These are phyloP conservation scores for Amphiprion percula DNA, from an alignment of 2,113 vertebrate species.

Conservation along the genomic window DNA sequence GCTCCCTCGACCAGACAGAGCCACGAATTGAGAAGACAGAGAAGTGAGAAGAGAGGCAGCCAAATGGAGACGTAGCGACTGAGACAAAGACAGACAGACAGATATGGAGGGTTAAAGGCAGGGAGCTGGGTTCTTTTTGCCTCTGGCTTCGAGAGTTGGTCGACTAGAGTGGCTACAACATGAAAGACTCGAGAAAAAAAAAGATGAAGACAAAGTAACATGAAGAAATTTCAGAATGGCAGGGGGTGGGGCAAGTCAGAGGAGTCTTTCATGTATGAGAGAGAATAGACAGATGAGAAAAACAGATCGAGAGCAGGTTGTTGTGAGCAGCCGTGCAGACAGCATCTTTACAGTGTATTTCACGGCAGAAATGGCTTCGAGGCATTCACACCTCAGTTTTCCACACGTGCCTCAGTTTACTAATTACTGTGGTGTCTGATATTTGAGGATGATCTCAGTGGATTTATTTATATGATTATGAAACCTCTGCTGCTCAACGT, in stretches of 20 bases:
- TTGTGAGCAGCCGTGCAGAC: constrained; percentile 58
- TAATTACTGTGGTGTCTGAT: constrained; percentile 65
- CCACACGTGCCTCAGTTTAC: constrained; percentile 59
- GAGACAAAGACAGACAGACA: constrained; percentile 48
- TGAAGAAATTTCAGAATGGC: constrained; percentile 52
- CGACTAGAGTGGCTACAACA: constrained; percentile 53
- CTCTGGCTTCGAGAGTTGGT: constrained; percentile 52
- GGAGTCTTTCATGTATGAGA: constrained; percentile 70
- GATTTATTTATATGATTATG: constrained; percentile 60
- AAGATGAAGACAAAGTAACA: constrained; percentile 61
- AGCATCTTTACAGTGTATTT: constrained; percentile 40
- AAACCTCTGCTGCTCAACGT: constrained; percentile 26
- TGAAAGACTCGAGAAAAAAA: constrained; percentile 61
- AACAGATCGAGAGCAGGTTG: constrained; percentile 49
- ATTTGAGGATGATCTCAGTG: constrained; percentile 58
- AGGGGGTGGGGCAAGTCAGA: constrained; percentile 26
- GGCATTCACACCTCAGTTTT: constrained; percentile 54
- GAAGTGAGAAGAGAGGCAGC: constrained; percentile 18
- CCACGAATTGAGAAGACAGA: constrained; percentile 56
- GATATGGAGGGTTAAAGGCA: constrained; percentile 28
- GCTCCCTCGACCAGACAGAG: constrained; percentile 43
- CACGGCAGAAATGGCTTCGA: constrained; percentile 62
- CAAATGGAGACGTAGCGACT: constrained; percentile 23
- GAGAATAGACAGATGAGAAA: constrained; percentile 65
- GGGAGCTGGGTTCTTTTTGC: constrained; percentile 46